Evolutionary conservation across 2,797 vertebrate species (phyloP).

Genomic region (Petrocephalus schoutedeni): DNA sequence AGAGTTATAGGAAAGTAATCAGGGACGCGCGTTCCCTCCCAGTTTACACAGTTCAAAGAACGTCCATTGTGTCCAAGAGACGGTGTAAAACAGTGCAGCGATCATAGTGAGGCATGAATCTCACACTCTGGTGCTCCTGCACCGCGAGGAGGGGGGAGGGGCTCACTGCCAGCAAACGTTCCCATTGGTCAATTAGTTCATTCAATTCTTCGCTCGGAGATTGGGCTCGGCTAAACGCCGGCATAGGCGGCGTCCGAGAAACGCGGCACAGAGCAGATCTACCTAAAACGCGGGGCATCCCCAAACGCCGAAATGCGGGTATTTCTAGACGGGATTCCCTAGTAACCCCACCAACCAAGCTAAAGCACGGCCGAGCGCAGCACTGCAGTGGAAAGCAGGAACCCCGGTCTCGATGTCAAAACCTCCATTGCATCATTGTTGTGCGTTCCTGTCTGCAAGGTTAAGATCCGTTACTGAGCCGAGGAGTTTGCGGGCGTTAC

Average conservation of each 20-base stretch:
- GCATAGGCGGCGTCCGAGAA: background rate
- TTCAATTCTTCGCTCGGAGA: background rate
- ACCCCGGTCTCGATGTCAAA: background rate
- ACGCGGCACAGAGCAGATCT: background rate
- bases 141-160: background rate
- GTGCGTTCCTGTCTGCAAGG: background rate
- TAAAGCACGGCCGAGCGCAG: background rate
- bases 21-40: background rate
- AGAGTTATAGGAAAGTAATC: background rate
- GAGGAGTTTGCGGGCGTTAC: background rate
- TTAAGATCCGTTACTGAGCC: background rate
- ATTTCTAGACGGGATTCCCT: background rate
- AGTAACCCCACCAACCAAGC: background rate
- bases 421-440: background rate
- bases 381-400: background rate
- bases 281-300: background rate
- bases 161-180: background rate
- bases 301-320: background rate
- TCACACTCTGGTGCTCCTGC: background rate
- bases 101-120: background rate
- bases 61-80: background rate
- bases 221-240: background rate
- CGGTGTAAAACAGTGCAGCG: background rate
- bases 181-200: constrained; percentile 9
- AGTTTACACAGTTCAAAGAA: background rate